A percentile compares a stretch with the other conserved stretches of the same genome.
Conservation (phyloP, 1,140 invertebrate genomes). For the Babylonia areolata region DNA sequence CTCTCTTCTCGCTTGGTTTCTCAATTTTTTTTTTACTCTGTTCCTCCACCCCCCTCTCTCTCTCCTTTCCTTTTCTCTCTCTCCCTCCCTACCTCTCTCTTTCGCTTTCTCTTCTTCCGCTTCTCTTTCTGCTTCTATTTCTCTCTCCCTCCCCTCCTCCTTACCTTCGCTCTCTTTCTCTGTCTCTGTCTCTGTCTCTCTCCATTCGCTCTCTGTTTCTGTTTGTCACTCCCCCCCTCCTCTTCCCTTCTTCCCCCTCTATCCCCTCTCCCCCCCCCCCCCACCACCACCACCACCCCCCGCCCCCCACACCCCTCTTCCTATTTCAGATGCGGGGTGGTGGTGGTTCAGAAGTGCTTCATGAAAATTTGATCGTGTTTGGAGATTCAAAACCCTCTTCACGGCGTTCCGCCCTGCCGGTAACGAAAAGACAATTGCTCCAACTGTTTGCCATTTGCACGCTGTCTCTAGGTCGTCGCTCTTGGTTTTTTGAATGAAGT, state of each 20-base stretch:
- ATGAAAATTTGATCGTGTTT: slow-evolving; percentile 12
- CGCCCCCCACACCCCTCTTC: no score
- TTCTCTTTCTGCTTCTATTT: no score
- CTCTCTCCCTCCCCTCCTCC: no score
- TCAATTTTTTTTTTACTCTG: no score
- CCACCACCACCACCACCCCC: not conserved
- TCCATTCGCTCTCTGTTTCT: not conserved
- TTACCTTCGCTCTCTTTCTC: no score
- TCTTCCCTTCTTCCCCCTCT: not conserved
- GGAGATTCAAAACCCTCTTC: not conserved
- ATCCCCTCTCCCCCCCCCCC: not conserved
- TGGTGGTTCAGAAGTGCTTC: not conserved
- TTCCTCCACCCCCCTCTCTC: no score
- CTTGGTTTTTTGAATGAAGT: no score
- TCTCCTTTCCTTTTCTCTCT: not conserved
- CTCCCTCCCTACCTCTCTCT: not conserved
- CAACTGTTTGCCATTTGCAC: not conserved
- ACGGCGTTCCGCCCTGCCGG: not conserved
- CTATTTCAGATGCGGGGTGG: no score
- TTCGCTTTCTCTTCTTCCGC: no score
- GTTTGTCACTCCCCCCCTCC: not conserved
- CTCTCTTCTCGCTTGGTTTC: no score
- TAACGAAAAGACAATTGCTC: not conserved
- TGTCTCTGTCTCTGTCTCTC: no score
- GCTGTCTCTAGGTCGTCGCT: no score